These are phyloP conservation scores for Hymenopus coronatus DNA, from an alignment of 2,888 invertebrate species.

Conservation along the genomic window DNA sequence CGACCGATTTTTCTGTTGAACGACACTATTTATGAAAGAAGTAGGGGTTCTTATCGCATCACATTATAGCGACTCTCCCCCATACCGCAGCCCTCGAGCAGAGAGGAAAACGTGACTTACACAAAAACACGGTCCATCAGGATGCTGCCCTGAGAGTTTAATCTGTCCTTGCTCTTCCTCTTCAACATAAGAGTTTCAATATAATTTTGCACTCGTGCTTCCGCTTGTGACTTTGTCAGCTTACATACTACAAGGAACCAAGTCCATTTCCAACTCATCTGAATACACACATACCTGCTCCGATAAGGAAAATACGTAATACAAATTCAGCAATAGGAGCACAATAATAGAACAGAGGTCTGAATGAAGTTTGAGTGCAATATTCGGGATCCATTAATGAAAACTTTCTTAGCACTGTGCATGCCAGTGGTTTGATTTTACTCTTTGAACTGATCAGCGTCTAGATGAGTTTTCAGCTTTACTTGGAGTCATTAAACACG, in stretches of 20 bases:
- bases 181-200: not conserved
- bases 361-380: no score
- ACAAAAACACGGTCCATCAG: slow-evolving; percentile 10
- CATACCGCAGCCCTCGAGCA: not conserved
- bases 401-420: no score
- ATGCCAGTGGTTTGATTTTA: no score
- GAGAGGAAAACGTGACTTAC: not conserved
- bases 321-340: no score
- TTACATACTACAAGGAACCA: not conserved
- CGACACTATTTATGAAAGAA: slow-evolving; percentile 6
- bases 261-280: not conserved
- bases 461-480: no score
- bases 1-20: slow-evolving; percentile 13
- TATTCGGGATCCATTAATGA: no score
- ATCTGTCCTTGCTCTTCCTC: not conserved
- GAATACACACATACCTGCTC: no score
- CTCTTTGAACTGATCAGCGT: no score
- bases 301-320: no score
- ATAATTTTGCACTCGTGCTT: not conserved
- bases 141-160: not conserved
- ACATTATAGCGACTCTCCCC: not conserved
- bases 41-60: not conserved
- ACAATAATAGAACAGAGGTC: no score
- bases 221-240: not conserved
- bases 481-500: no score